phyloP scores from a whole-genome alignment of 2,113 vertebrate genomes.

The Pseudorasbora parva region DNA sequence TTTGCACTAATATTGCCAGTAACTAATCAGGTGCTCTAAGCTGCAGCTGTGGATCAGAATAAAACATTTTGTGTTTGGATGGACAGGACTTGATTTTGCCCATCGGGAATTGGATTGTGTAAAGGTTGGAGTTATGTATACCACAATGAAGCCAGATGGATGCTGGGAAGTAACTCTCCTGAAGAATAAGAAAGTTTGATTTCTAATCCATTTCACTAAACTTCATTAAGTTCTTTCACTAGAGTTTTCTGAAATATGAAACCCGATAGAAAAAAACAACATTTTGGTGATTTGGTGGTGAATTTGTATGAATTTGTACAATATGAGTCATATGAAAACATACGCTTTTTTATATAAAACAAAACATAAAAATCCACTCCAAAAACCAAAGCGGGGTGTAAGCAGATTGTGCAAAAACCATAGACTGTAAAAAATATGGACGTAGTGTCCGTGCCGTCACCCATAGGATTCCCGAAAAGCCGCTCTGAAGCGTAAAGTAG shows the following conservation, averaged over 20 bases:
- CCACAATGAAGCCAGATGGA: neutral
- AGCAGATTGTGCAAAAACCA: no score
- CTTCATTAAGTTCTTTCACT: no score
- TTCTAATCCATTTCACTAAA: neutral
- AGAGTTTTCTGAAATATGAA: neutral
- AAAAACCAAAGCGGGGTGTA: neutral
- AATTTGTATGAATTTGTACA: neutral
- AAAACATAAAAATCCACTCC: neutral
- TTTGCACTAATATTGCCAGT: constrained; percentile 31
- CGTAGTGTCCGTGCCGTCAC: no score
- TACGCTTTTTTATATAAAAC: no score
- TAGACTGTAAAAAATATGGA: no score
- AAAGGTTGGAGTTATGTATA: neutral
- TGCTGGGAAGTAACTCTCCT: neutral
- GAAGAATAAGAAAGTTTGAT: no score
- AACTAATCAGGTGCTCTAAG: constrained; percentile 30
- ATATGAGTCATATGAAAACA: no score
- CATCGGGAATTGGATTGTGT: neutral
- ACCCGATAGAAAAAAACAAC: neutral
- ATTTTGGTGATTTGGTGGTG: neutral
- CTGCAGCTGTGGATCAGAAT: constrained; percentile 7
- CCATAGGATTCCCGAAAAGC: no score
- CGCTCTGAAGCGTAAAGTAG: no score
- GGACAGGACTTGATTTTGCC: neutral
- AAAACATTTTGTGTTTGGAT: neutral